A percentile compares a stretch with the other conserved stretches of the same genome.
Evolutionary conservation across 2,888 invertebrate genomes (phyloP).

Genomic region (Neoaliturus tenellus): DNA sequence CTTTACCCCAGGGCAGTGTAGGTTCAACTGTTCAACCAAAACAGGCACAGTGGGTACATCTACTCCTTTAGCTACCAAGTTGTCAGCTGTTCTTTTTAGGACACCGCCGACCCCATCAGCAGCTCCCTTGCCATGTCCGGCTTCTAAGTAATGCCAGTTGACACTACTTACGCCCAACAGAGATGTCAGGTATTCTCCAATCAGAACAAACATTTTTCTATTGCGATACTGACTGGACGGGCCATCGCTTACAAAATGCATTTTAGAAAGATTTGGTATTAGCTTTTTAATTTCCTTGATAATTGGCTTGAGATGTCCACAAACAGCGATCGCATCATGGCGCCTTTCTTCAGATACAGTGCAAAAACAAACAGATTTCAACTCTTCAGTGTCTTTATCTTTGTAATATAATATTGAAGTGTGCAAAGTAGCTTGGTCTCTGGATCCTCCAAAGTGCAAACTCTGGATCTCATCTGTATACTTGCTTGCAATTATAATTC

Average conservation of each 20-base stretch:
- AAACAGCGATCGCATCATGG: slow-evolving; percentile 31
- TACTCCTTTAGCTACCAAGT: background rate
- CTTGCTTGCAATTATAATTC: slow-evolving; percentile 47
- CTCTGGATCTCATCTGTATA: slow-evolving; percentile 27
- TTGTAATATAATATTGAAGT: slow-evolving; percentile 7
- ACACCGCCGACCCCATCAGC: background rate
- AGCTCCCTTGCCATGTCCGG: background rate
- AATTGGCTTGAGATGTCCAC: background rate
- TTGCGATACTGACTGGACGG: slow-evolving; percentile 42
- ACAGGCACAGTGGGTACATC: too few species aligned
- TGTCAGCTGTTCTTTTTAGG: background rate
- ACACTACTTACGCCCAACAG: background rate
- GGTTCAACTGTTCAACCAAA: too few species aligned
- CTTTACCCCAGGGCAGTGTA: too few species aligned
- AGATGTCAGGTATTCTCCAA: background rate
- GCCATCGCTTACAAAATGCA: slow-evolving; percentile 46
- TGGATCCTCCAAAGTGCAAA: slow-evolving; percentile 45
- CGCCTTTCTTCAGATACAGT: slow-evolving; percentile 6
- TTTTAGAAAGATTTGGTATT: slow-evolving; percentile 4
- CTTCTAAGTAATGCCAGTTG: slow-evolving; percentile 14
- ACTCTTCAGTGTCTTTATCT: background rate
- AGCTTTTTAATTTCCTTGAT: background rate
- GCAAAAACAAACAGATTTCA: background rate
- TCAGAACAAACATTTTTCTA: slow-evolving; percentile 25
- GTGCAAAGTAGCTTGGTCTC: slow-evolving; percentile 31